phyloP scores from a whole-genome alignment of 2,888 invertebrate genomes.

The Eupithecia subumbrata region DNA sequence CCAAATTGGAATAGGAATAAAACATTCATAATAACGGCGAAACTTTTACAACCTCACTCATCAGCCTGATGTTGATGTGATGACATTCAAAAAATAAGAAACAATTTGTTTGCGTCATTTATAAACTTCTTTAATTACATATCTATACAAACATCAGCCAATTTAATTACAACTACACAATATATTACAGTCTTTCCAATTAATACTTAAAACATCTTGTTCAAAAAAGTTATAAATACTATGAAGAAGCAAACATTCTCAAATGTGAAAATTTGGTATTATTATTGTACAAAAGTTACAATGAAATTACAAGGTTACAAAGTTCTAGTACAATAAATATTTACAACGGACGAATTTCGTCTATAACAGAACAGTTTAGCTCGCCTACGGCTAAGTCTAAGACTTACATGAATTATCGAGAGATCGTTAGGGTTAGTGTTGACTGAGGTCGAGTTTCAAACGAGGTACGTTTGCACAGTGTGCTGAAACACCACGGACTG shows the following conservation, averaged over 20 bases:
- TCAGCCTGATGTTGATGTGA: slow-evolving; percentile 45
- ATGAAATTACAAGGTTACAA: slow-evolving; percentile 60
- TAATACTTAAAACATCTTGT: slow-evolving; percentile 78
- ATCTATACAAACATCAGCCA: slow-evolving; percentile 82
- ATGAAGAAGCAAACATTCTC: slow-evolving; percentile 75
- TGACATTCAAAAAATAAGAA: slow-evolving; percentile 45
- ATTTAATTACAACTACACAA: slow-evolving; percentile 79
- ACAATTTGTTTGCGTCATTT: slow-evolving; percentile 57
- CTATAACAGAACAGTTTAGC: slow-evolving; percentile 70
- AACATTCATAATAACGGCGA: slow-evolving; percentile 64
- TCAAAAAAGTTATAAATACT: slow-evolving; percentile 72
- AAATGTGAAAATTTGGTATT: slow-evolving; percentile 83
- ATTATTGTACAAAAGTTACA: slow-evolving; percentile 82
- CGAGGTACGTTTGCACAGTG: slow-evolving; percentile 81
- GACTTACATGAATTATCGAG: slow-evolving; percentile 65
- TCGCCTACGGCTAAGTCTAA: slow-evolving; percentile 69
- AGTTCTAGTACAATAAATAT: slow-evolving; percentile 65
- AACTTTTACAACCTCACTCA: slow-evolving; percentile 55
- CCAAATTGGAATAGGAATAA: slow-evolving; percentile 72
- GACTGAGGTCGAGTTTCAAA: slow-evolving; percentile 58
- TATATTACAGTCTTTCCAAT: slow-evolving; percentile 83
- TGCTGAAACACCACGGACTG: slow-evolving; percentile 79
- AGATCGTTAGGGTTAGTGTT: slow-evolving; percentile 66
- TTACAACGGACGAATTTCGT: slow-evolving; percentile 71
- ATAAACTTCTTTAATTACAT: slow-evolving; percentile 81